Base-by-base conservation (phyloP, 2,113 vertebrate species). In the Lasiurus cinereus region DNA sequence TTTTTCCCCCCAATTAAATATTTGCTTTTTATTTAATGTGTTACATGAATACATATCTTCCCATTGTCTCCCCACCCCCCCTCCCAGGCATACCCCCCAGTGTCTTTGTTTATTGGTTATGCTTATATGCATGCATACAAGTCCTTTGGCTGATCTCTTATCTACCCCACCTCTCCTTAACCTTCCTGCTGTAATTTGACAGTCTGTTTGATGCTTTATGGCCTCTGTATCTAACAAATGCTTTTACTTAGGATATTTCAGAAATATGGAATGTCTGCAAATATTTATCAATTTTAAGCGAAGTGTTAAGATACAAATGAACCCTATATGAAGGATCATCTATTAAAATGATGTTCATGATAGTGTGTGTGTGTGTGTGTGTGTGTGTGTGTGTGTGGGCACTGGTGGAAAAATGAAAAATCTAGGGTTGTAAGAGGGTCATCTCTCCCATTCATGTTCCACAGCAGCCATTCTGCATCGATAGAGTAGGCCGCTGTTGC, bases 161-260 rank as follows among this genome's bases (percentile, higher is more conserved):
- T 39, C 39, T 39, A 39, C 39, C 39, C 39, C 39, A 39, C 39
- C 39, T 39, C 39, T 39, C 39, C 39, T 39, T 39, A 39, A 39
- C 39, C 39, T 39, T 39, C 39, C 39, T 39, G 39, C 39, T 39
- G 39, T 39, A 39, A 39, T 39, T 39, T 39, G 39, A 39, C 39
- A 39, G 39, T 39, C 39, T 39, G 39, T 39, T 5, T 39, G 39
- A 39, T 39, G 39, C 39, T 5, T 39, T 39, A 39, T 39, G 3
- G 39, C 39, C 39, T 39, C 39, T 39, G 39, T 39, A 39, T 39
- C 39, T 39, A 39, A 91, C 31, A 62, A 79, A 54, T 79, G 16
- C 2, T 91, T 84, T 83, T 90, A 54, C 54, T 79, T 46, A 46
- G 19, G 74, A 69, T 88, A 62, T n/a, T 89, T 83, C 59, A 93